These are phyloP conservation scores for Adela reaumurella DNA, from an alignment of 2,888 invertebrate genomes.

Conservation along the genomic window DNA sequence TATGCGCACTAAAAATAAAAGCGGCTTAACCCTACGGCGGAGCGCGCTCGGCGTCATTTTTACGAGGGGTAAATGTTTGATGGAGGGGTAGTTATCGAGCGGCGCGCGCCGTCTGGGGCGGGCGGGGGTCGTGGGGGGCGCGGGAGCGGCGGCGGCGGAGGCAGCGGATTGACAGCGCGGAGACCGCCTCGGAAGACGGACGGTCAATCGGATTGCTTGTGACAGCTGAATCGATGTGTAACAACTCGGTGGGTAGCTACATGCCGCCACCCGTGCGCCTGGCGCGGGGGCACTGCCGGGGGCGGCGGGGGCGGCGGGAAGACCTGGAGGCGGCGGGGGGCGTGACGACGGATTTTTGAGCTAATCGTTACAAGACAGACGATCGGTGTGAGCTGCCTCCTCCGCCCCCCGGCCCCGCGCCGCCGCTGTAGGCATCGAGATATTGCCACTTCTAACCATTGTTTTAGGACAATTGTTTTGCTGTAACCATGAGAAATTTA, in stretches of 20 bases:
- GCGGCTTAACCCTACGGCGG: constrained; percentile 11
- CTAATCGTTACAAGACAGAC: background rate
- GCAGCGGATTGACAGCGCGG: background rate
- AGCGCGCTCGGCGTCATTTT: background rate
- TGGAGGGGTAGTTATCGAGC: constrained; percentile 22
- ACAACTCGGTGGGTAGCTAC: background rate
- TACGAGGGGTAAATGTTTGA: constrained; percentile 14
- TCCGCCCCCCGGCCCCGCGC: too few species aligned
- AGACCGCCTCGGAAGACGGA: background rate
- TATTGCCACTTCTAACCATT: too few species aligned
- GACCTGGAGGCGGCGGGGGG: background rate
- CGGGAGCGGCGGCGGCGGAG: constrained; percentile 29
- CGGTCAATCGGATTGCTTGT: background rate
- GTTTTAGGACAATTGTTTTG: too few species aligned
- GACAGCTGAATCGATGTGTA: background rate
- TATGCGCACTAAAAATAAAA: constrained; percentile 22
- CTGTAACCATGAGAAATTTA: too few species aligned
- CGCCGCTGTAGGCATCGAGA: background rate
- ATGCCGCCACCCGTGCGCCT: background rate
- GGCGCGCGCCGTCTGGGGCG: constrained; percentile 3
- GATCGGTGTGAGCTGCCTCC: background rate
- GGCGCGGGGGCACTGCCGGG: too few species aligned
- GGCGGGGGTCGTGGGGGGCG: background rate
- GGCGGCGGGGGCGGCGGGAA: too few species aligned
- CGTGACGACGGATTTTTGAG: background rate